phyloP scores from a whole-genome alignment of 2,888 invertebrate genomes.

The Camptogramma bilineatum region DNA sequence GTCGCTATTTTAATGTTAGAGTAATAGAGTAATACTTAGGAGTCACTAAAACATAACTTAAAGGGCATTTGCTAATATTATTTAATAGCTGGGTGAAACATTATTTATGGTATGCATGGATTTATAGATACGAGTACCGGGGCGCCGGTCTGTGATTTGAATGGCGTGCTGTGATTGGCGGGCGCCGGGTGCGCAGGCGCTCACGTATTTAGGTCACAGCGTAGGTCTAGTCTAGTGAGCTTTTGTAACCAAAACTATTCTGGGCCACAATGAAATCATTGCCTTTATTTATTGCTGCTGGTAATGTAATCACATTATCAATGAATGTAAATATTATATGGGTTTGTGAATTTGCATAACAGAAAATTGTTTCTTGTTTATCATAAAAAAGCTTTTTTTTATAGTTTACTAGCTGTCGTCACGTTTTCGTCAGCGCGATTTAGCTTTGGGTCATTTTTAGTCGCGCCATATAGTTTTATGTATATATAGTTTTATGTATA shows the following conservation, averaged over 20 bases:
- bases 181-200: constrained; percentile 76
- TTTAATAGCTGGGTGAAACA: constrained; percentile 64
- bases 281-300: constrained; percentile 26
- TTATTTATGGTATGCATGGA: constrained; percentile 69
- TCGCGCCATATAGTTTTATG: too few relatives aligned
- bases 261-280: constrained; percentile 42
- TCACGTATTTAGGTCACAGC: constrained; percentile 78
- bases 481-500: too few relatives aligned
- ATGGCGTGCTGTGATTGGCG: constrained; percentile 77
- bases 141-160: constrained; percentile 78
- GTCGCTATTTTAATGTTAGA: constrained; percentile 39
- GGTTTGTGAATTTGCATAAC: constrained; percentile 23
- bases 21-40: too few relatives aligned
- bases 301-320: constrained; percentile 29
- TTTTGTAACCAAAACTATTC: constrained; percentile 56
- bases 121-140: constrained; percentile 70
- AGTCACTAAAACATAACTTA: constrained; percentile 53
- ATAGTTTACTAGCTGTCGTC: too few relatives aligned
- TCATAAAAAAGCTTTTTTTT: too few relatives aligned
- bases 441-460: too few relatives aligned
- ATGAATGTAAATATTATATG: constrained; percentile 9
- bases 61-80: constrained; percentile 71
- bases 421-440: too few relatives aligned
- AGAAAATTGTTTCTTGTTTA: not conserved
- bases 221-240: constrained; percentile 76